Base-by-base conservation (phyloP, 2,888 invertebrate species). In the Stenurella melanura region DNA sequence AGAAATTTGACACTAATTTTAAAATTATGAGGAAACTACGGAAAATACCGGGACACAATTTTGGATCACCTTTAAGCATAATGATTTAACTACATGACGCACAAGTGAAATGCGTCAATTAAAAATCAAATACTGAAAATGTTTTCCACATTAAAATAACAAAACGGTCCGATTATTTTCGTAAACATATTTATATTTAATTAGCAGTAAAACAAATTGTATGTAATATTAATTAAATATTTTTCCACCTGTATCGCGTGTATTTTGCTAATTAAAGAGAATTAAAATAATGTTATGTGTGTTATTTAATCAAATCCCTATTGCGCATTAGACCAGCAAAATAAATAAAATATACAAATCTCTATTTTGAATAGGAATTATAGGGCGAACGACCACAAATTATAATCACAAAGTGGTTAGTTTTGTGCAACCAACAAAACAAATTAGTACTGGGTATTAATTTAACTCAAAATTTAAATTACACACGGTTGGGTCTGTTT, bases 331-430 rank as follows among this genome's bases (percentile, higher is more conserved):
- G 70, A 58, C 66, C 70, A 42, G 69, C 60, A 67, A 69, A 78
- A 76, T 75, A 75, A 78, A 75, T 72, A 67, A 73, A 42, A 67
- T 54, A 67, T 67, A 58, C 66, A 67, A 30, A 77, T 76, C 73
- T 67, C 30, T 63, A 73, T 76, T 78, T 71, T 30, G 26, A 76
- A 75, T 74, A 76, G 76, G 70, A 76, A 76, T 76, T 75, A 72
- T 58, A 76, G 76, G 75, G 69, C 63, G 61, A 17, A 60, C 67
- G 38, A 72, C 79, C 74, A 61, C 79, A 56, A 80, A 79, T 80
- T 78, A 78, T 78, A 78, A 80, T 78, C 71, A 80, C 76, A 75
- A 73, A 76, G 78, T 75, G 78, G 78, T 79, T 64, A 76, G 73
- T 76, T 73, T 75, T 74, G 68, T 76, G 72, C 68, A 69, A 75